phyloP scores from a whole-genome alignment of 2,888 invertebrate species.

The Odontothrips loti region DNA sequence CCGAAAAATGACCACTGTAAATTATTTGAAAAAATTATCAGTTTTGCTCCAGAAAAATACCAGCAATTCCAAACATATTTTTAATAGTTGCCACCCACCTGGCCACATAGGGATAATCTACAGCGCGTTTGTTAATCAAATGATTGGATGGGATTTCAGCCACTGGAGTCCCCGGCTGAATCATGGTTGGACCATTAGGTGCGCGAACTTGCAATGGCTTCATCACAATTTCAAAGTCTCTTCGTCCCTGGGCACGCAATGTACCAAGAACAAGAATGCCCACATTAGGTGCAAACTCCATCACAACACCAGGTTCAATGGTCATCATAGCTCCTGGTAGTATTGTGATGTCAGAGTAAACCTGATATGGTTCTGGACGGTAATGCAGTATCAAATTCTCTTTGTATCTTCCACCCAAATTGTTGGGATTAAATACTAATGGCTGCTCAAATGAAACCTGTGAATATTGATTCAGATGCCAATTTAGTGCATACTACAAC shows the following conservation, averaged over 20 bases:
- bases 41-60: not conserved
- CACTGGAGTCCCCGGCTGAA: not conserved
- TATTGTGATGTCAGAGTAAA: conserved; percentile 88
- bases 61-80: not conserved
- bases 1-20: not conserved
- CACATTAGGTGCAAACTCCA: conserved; percentile 94
- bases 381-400: conserved; percentile 61
- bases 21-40: not conserved
- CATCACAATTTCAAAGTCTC: conserved; percentile 73
- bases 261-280: conserved; percentile 92
- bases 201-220: conserved; percentile 50
- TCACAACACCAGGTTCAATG: conserved; percentile 80
- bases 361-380: conserved; percentile 66
- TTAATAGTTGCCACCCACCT: not conserved
- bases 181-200: not conserved
- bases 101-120: conserved; percentile 6
- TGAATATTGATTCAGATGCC: not conserved
- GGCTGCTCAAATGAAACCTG: conserved; percentile 56
- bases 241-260: conserved; percentile 72
- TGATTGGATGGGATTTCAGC: conserved; percentile 6
- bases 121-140: not conserved
- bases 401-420: conserved; percentile 71
- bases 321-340: conserved; percentile 89
- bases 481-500: not conserved
- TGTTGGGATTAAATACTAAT: conserved; percentile 57